These are phyloP conservation scores for Aphidoletes aphidimyza DNA, from an alignment of 2,888 invertebrate genomes.

Conservation along the genomic window DNA sequence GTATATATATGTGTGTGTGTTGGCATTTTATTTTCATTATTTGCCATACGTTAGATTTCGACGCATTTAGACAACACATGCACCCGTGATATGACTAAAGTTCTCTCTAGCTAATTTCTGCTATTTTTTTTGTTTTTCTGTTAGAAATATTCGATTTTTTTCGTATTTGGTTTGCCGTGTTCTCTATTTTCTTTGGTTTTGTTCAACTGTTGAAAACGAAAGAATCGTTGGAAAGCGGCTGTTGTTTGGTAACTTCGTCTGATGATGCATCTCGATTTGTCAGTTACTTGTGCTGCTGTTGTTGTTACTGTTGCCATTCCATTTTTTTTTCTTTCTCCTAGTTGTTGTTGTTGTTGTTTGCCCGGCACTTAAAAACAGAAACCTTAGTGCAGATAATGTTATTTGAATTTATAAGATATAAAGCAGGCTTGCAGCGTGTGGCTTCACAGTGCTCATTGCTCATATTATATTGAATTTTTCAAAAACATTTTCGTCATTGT, in stretches of 20 bases:
- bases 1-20: too few relatives aligned
- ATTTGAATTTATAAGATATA: constrained; percentile 8
- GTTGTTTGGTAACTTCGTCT: neutral
- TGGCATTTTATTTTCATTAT: too few relatives aligned
- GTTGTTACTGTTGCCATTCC: neutral
- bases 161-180: too few relatives aligned
- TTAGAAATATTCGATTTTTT: too few relatives aligned
- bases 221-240: neutral
- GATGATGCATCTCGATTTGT: too few relatives aligned
- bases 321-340: neutral
- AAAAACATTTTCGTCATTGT: neutral
- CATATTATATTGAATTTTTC: constrained; percentile 6
- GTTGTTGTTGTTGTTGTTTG: neutral
- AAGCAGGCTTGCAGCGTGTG: neutral
- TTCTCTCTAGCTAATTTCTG: too few relatives aligned
- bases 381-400: neutral
- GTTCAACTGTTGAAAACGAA: too few relatives aligned
- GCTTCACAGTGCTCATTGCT: neutral
- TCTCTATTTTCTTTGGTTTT: too few relatives aligned
- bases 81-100: too few relatives aligned
- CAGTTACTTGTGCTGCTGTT: neutral
- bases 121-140: too few relatives aligned
- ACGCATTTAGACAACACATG: too few relatives aligned
- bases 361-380: neutral
- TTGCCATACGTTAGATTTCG: too few relatives aligned